Evolutionary conservation across 2,888 invertebrate species (phyloP).

Genomic region (Melolontha melolontha): DNA sequence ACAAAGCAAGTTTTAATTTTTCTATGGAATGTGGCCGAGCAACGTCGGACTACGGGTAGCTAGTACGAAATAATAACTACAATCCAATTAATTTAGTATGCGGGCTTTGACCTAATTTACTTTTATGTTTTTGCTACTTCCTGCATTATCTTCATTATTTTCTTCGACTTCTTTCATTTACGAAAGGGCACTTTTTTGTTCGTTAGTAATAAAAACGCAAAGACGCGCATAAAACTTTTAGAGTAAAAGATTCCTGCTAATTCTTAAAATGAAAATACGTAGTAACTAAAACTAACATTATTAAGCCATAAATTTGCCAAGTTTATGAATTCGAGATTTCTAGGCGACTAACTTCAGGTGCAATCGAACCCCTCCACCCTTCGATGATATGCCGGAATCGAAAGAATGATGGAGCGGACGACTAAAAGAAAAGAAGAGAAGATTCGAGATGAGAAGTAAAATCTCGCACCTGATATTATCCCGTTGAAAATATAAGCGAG

Average conservation of each 20-base stretch:
- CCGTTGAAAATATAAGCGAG: conserved; percentile 15
- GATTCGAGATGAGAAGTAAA: conserved; percentile 13
- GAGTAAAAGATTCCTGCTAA: background rate
- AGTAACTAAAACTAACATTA: background rate
- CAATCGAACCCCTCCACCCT: conserved; percentile 11
- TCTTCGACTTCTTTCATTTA: no score
- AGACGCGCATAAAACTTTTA: no score
- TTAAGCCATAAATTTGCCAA: conserved; percentile 32
- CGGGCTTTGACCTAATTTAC: no score
- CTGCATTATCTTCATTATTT: no score
- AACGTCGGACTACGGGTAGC: no score
- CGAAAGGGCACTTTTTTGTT: no score
- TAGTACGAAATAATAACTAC: no score
- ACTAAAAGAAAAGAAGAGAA: background rate
- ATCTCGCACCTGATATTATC: conserved; percentile 37
- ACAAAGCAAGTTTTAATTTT: no score
- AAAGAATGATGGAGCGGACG: background rate
- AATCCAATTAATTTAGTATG: no score
- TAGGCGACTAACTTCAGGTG: conserved; percentile 33
- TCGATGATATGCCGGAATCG: conserved; percentile 1
- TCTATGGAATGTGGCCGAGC: no score
- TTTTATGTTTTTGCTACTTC: no score
- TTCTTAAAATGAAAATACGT: background rate
- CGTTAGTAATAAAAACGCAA: no score
- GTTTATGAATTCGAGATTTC: conserved; percentile 30